These are phyloP conservation scores for Zelostemma sp. DNA, from an alignment of 1,140 invertebrate species.

Conservation along the genomic window DNA sequence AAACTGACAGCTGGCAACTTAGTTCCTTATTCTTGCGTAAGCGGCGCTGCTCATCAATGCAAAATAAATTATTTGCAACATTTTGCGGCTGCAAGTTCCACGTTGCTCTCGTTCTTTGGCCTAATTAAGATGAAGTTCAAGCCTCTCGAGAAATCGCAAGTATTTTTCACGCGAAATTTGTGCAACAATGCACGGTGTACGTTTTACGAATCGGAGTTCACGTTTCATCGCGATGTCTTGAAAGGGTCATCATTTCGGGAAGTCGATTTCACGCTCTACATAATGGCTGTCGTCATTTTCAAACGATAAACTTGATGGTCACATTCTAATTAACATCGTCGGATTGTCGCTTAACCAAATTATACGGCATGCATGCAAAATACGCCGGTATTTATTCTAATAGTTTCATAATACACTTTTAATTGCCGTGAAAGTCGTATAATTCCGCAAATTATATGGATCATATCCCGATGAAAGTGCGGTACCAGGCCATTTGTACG, in stretches of 20 bases:
- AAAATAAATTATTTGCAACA: no score
- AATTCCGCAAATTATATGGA: neutral
- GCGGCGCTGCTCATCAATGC: no score
- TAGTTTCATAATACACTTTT: neutral
- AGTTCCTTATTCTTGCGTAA: no score
- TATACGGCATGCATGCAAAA: neutral
- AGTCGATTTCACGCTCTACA: slow-evolving; percentile 30
- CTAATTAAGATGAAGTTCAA: no score
- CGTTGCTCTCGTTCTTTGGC: no score
- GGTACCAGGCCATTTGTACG: neutral
- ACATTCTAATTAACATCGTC: slow-evolving; percentile 39
- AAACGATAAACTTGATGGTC: slow-evolving; percentile 15
- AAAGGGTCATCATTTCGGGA: slow-evolving; percentile 23
- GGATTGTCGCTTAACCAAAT: neutral
- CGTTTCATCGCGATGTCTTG: slow-evolving; percentile 15
- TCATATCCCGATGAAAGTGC: no score
- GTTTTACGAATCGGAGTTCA: no score
- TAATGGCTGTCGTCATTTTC: slow-evolving; percentile 28
- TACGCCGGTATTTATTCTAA: neutral
- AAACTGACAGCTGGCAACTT: no score
- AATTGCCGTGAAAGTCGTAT: neutral
- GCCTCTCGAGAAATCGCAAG: neutral
- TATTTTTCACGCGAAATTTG: neutral
- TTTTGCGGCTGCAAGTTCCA: no score
- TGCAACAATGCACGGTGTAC: neutral